A percentile compares a stretch with the other conserved stretches of the same genome.
Evolutionary conservation across 2,797 vertebrate genomes (phyloP).

Genomic region (Borostomias antarcticus): DNA sequence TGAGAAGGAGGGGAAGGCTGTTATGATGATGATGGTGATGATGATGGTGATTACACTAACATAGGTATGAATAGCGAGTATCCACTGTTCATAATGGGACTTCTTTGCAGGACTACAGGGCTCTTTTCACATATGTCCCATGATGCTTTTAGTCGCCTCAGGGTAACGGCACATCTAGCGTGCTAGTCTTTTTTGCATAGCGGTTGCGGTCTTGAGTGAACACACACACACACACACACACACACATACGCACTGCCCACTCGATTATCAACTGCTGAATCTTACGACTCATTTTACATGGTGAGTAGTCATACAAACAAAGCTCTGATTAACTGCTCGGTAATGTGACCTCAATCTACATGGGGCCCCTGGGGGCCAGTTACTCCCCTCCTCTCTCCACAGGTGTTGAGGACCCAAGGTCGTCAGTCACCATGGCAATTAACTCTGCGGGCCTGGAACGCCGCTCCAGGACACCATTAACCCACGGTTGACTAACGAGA

Average conservation of each 20-base stretch:
- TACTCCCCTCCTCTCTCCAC: slow-evolving; percentile 49
- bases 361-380: slow-evolving; percentile 40
- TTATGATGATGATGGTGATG: slow-evolving; percentile 66
- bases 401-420: slow-evolving; percentile 56
- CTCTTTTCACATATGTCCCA: no score
- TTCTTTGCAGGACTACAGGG: no score
- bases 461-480: slow-evolving; percentile 74
- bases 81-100: no score
- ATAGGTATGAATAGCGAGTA: no score
- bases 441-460: slow-evolving; percentile 61
- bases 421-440: slow-evolving; percentile 67
- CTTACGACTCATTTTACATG: slow-evolving; percentile 13
- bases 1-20: slow-evolving; percentile 55
- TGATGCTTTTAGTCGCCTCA: neutral
- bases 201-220: neutral
- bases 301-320: slow-evolving; percentile 46
- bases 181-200: neutral
- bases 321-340: slow-evolving; percentile 63
- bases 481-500: slow-evolving; percentile 64
- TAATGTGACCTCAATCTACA: slow-evolving; percentile 57
- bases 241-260: neutral
- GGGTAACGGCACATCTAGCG: neutral
- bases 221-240: neutral
- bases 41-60: slow-evolving; percentile 69
- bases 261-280: neutral